These are phyloP conservation scores for Catalaphyllia jardinei DNA, from an alignment of 64 coral and sea anemone species.

Conservation along the genomic window DNA sequence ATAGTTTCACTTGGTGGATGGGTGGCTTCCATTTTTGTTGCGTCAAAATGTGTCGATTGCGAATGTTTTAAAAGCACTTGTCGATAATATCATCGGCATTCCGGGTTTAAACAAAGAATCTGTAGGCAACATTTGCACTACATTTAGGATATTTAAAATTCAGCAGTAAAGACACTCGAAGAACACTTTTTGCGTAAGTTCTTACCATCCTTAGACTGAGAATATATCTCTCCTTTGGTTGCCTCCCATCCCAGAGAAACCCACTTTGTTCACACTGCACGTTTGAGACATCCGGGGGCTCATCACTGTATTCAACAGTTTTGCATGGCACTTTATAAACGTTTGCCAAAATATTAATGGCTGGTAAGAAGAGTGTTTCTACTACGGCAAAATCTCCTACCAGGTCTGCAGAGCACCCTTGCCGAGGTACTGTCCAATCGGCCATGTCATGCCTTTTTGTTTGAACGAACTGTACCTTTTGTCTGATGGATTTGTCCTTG, in stretches of 20 bases:
- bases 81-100: too few species aligned
- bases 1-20: too few species aligned
- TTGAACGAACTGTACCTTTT: background rate
- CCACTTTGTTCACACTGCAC: background rate
- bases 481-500: background rate
- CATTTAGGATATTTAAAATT: too few species aligned
- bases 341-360: background rate
- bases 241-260: too few species aligned
- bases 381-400: background rate
- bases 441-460: accelerated
- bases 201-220: background rate
- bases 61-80: too few species aligned
- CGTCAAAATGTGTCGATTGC: too few species aligned
- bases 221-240: too few species aligned
- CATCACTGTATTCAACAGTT: background rate
- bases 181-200: too few species aligned
- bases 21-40: too few species aligned
- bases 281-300: background rate
- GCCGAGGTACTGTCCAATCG: background rate
- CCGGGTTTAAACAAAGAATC: too few species aligned
- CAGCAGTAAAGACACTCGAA: too few species aligned
- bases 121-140: too few species aligned
- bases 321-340: background rate
- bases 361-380: background rate
- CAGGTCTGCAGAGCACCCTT: background rate